phyloP scores from a whole-genome alignment of 2,113 vertebrate genomes.

The Leucoraja erinaceus region DNA sequence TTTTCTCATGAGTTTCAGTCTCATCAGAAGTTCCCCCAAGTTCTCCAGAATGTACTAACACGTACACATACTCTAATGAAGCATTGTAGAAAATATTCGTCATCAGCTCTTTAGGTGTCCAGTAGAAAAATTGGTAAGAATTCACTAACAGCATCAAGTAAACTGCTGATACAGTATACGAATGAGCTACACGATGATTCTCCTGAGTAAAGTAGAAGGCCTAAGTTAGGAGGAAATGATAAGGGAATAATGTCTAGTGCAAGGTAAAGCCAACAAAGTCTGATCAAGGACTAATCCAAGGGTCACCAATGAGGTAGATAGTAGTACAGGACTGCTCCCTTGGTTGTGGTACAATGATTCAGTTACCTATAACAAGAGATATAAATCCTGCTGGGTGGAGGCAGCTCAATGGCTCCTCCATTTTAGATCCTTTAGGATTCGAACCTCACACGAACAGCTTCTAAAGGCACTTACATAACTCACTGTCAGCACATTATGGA shows the following conservation, averaged over 20 bases:
- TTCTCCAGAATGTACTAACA: background rate
- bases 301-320: too few species aligned
- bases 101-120: background rate
- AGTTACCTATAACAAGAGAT: background rate
- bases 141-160: background rate
- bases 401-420: background rate
- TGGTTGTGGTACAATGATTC: too few species aligned
- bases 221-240: background rate
- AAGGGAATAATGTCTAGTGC: too few species aligned
- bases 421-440: background rate
- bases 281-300: too few species aligned
- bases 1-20: too few species aligned
- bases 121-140: background rate
- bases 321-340: too few species aligned
- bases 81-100: background rate
- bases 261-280: too few species aligned
- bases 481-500: background rate
- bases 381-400: background rate
- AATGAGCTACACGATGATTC: background rate
- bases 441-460: background rate
- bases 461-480: background rate
- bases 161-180: background rate
- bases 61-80: background rate
- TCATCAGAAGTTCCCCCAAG: background rate
- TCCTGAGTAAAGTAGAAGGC: background rate